Base-by-base conservation (phyloP, 1,140 invertebrate species). In the Drusus annulatus region DNA sequence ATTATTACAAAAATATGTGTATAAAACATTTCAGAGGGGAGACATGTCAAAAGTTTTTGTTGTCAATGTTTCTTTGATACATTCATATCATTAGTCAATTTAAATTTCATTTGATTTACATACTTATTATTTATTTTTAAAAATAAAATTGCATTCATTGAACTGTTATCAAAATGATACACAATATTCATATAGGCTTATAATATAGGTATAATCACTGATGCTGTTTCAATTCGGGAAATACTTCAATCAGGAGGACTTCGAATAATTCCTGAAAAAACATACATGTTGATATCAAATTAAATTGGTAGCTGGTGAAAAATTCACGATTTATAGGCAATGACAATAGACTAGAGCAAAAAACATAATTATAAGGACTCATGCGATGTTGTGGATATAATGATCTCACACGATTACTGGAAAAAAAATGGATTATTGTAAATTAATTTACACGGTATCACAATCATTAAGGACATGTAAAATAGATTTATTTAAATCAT, bases 211-310 rank as follows among this genome's bases (percentile, higher is more conserved):
- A 54, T 63, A 13, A 52, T 80, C 77, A 87, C 25, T 88, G 84
- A 81, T 90, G 89, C 52, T 89, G 89, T 83, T 92, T 92, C 77
- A 95, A 90, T 88, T 95, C 94, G 56, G 94, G 94, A 89, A 95
- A 95, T 84, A 94, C 91, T 87, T 94, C 93, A 83, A 94, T 89
- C 84, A 95, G 91, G 19, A 94, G 87, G 56, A 94, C 90, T 88
- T 95, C 94, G 81, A 95, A 91, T 54, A 94, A 90, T 88, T 95
- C 94, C 94, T 95, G 87, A 16, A 92, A 92, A 84, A 85, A 87
- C 82, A 84, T 31, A 71, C 78, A 76, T 51, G 31, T 36, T 60
- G 16, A 65, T 6, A 71, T 16, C 65, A 60, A 36, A 63, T 36
- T n/a, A 75, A 21, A 17, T 50, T 31, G 23, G 3, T 23, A 62